Evolutionary conservation across 2,888 invertebrate species (phyloP).

Genomic region (Emmelina monodactyla): DNA sequence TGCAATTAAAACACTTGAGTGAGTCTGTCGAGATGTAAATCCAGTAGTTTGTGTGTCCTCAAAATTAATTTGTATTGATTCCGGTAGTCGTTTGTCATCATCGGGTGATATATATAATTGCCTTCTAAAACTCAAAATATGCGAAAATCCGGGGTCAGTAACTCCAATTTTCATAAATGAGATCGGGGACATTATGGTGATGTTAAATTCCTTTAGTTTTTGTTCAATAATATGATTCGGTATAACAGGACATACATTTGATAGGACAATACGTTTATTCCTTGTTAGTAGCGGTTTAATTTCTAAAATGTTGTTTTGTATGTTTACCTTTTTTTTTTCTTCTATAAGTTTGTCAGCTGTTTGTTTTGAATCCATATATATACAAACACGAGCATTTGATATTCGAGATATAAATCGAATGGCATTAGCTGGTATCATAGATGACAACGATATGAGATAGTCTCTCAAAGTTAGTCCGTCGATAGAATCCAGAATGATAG

Average conservation of each 20-base stretch:
- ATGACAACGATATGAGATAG: constrained; percentile 8
- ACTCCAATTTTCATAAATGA: constrained; percentile 7
- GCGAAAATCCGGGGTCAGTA: constrained; percentile 6
- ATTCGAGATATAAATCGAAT: constrained; percentile 13
- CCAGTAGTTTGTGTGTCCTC: constrained; percentile 13
- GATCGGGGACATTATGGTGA: constrained; percentile 8
- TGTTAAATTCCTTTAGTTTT: constrained; percentile 7
- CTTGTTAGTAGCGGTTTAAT: constrained; percentile 4
- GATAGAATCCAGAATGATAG: constrained; percentile 13
- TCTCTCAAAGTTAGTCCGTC: constrained; percentile 12
- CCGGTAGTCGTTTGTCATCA: constrained; percentile 7
- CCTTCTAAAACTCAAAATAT: constrained; percentile 10
- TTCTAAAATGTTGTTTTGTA: not conserved
- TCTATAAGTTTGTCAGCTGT: constrained; percentile 10
- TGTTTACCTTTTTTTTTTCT: constrained; percentile 4
- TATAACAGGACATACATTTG: constrained; percentile 12
- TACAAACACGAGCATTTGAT: constrained; percentile 12
- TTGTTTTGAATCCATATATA: constrained; percentile 12
- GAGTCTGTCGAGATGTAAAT: constrained; percentile 11
- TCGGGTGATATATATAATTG: constrained; percentile 10
- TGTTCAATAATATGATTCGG: constrained; percentile 5
- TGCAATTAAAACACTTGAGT: constrained; percentile 12
- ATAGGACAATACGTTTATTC: constrained; percentile 3
- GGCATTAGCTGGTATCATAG: constrained; percentile 4
- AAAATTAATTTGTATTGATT: constrained; percentile 10